Conservation (phyloP, 2,888 invertebrate genomes). For the Lasioglossum vierecki region DNA sequence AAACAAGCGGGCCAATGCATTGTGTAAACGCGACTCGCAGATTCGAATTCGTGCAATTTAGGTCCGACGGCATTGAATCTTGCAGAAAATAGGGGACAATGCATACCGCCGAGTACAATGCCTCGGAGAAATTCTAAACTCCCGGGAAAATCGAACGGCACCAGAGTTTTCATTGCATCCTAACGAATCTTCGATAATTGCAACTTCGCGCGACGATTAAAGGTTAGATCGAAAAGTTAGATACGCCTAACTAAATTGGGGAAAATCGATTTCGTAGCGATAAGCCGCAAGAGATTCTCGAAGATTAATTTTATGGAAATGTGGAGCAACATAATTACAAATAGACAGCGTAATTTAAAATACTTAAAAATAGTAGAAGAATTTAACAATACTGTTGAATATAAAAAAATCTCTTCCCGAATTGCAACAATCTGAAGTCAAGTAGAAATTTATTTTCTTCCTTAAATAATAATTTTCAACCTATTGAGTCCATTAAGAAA, state of each 20-base stretch:
- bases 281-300: not conserved
- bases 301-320: not conserved
- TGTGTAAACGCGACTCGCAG: not conserved
- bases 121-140: not conserved
- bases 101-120: not conserved
- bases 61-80: not conserved
- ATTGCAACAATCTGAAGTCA: too few species aligned
- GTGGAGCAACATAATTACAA: not conserved
- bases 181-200: not conserved
- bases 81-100: not conserved
- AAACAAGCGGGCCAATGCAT: not conserved
- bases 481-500: too few species aligned
- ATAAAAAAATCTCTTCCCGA: too few species aligned
- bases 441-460: too few species aligned
- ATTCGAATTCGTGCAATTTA: not conserved
- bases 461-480: too few species aligned
- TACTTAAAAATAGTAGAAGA: too few species aligned
- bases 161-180: not conserved
- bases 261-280: not conserved
- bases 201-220: not conserved
- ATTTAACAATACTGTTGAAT: too few species aligned
- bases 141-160: not conserved
- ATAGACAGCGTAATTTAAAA: too few species aligned
- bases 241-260: not conserved
- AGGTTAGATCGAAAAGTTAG: not conserved